These are phyloP conservation scores for Heliothis subflexa DNA, from an alignment of 1,140 invertebrate genomes.

Conservation along the genomic window DNA sequence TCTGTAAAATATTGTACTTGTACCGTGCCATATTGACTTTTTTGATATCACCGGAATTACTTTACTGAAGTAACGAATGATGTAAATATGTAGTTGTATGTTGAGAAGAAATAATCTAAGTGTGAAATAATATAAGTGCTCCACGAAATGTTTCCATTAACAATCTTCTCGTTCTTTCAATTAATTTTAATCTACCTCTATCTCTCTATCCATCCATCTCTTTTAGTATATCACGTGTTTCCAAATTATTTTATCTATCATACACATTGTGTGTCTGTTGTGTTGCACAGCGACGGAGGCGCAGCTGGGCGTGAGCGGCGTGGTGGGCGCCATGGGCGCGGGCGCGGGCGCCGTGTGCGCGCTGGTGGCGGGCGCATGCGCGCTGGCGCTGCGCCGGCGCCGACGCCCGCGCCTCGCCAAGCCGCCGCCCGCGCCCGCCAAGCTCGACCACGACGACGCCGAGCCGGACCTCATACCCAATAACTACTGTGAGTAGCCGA, in stretches of 20 bases:
- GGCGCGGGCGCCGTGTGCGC: slow-evolving; percentile 68
- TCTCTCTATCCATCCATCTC: too few species aligned
- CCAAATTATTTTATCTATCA: neutral
- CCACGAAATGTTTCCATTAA: too few species aligned
- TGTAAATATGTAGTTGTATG: too few species aligned
- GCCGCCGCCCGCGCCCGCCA: slow-evolving; percentile 61
- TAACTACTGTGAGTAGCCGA: slow-evolving; percentile 63
- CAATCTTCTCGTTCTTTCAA: too few species aligned
- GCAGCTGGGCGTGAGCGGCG: slow-evolving; percentile 67
- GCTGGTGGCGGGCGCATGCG: slow-evolving; percentile 65
- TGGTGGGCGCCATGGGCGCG: slow-evolving; percentile 67
- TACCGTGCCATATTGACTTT: neutral
- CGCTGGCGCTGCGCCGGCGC: slow-evolving; percentile 62
- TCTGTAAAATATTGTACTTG: neutral
- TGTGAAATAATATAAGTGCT: too few species aligned
- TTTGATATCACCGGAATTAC: neutral
- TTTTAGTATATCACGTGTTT: neutral
- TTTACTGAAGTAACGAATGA: too few species aligned
- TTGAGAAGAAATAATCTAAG: too few species aligned
- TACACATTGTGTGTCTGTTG: neutral
- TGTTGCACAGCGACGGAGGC: slow-evolving; percentile 66
- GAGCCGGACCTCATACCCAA: slow-evolving; percentile 74
- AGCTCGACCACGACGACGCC: slow-evolving; percentile 73
- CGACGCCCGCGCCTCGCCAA: slow-evolving; percentile 61
- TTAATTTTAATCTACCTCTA: too few species aligned